Conservation (phyloP, 2,113 vertebrate genomes). For the Hippocampus mohnikei region DNA sequence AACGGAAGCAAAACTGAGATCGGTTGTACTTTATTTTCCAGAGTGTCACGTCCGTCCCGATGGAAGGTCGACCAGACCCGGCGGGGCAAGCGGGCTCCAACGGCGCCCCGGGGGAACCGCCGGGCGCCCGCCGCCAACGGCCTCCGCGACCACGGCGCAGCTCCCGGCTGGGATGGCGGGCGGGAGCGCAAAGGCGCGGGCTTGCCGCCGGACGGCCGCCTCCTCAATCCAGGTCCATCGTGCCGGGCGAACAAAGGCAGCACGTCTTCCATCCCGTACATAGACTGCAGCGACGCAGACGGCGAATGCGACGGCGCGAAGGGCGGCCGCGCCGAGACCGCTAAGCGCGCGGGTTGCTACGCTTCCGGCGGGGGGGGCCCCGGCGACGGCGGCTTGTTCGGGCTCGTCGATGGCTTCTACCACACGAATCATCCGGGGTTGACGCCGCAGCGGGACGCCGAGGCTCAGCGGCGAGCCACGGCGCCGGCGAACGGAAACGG, state of each 20-base stretch:
- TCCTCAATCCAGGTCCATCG: slow-evolving; percentile 95
- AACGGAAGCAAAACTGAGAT: too few species aligned
- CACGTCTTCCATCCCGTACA: slow-evolving; percentile 92
- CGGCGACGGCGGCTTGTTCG: slow-evolving; percentile 45
- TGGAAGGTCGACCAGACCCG: slow-evolving; percentile 63
- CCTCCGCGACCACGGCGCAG: slow-evolving; percentile 58
- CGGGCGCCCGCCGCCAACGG: slow-evolving; percentile 56
- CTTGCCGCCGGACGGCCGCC: slow-evolving; percentile 54
- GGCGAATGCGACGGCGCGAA: slow-evolving; percentile 83
- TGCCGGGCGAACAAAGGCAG: slow-evolving; percentile 89
- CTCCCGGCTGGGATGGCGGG: slow-evolving; percentile 48
- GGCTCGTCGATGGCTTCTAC: slow-evolving; percentile 64
- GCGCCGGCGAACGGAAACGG: slow-evolving; percentile 45
- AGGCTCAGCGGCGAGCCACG: slow-evolving; percentile 33
- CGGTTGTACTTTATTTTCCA: too few species aligned
- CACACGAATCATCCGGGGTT: slow-evolving; percentile 70
- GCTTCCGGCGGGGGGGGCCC: slow-evolving; percentile 32
- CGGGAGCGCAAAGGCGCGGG: slow-evolving; percentile 62
- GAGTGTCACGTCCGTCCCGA: slow-evolving; percentile 63
- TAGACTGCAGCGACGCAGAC: slow-evolving; percentile 97
- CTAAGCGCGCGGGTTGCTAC: slow-evolving; percentile 31
- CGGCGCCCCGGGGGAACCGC: slow-evolving; percentile 57
- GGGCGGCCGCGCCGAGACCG: slow-evolving; percentile 81
- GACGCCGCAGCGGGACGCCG: slow-evolving; percentile 35
- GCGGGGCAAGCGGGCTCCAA: slow-evolving; percentile 61